A percentile compares a stretch with the other conserved stretches of the same genome.
Conservation (phyloP, 2,113 vertebrate genomes). For the Spea bombifrons region DNA sequence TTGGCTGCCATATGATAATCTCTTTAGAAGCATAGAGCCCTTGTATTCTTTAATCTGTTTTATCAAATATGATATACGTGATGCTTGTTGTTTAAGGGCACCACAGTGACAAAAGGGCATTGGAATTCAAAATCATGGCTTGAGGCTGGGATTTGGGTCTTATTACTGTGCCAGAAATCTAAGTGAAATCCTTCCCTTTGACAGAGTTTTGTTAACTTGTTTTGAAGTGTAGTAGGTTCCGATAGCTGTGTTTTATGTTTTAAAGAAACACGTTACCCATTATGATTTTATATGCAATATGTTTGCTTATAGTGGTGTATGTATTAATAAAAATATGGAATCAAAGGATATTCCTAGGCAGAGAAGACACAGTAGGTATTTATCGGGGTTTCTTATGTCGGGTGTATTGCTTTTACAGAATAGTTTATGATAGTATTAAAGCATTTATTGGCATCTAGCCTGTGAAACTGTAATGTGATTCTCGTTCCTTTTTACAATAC, state of each 20-base stretch:
- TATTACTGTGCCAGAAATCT: neutral
- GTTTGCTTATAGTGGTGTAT: no score
- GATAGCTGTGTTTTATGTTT: neutral
- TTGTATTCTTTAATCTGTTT: neutral
- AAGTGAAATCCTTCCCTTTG: neutral
- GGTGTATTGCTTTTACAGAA: no score
- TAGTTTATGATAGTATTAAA: no score
- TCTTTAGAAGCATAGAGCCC: neutral
- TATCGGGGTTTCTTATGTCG: no score
- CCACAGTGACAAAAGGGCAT: neutral
- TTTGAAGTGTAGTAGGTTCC: neutral
- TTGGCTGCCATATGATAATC: neutral
- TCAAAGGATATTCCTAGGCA: no score
- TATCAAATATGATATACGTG: neutral
- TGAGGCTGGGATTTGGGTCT: neutral
- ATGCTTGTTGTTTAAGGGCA: neutral
- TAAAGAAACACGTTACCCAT: no score
- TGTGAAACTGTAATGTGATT: no score
- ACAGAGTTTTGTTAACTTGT: neutral
- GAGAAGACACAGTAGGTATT: no score
- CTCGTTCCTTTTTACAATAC: no score
- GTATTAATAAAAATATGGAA: no score
- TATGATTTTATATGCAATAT: no score
- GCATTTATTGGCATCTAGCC: no score
- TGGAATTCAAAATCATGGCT: neutral